Percentiles rank a stretch among this genome's conserved stretches.
Conservation (phyloP, 2,797 vertebrate genomes). For the Neoniphon sammara region DNA sequence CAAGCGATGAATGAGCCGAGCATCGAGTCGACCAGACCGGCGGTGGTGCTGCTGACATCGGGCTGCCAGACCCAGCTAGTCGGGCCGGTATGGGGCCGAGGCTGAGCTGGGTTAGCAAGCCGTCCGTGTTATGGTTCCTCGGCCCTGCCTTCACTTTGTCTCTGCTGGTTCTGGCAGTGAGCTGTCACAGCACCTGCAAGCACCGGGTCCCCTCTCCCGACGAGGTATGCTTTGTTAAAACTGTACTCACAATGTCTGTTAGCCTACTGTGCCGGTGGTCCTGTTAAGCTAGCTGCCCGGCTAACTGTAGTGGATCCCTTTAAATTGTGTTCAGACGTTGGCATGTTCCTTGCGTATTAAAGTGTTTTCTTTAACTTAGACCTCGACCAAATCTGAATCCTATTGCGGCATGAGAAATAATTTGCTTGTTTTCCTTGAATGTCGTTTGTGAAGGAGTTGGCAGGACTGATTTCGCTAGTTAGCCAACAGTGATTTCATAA, state of each 20-base stretch:
- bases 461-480: neutral
- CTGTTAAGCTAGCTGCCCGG: conserved; percentile 22
- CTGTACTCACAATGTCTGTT: too few relatives aligned
- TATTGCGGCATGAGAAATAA: neutral
- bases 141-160: conserved; percentile 55
- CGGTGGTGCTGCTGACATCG: conserved; percentile 59
- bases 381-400: accelerated
- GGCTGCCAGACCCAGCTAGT: conserved; percentile 50
- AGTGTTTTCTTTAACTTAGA: neutral
- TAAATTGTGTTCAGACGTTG: too few relatives aligned
- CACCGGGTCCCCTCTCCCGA: conserved; percentile 73
- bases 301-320: neutral
- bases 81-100: conserved; percentile 76
- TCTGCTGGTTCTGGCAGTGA: conserved; percentile 58
- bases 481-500: too few relatives aligned
- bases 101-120: conserved; percentile 67
- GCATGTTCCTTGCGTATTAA: neutral
- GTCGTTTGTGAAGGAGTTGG: too few relatives aligned
- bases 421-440: too few relatives aligned
- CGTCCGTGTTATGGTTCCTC: conserved; percentile 61
- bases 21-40: conserved; percentile 59
- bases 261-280: too few relatives aligned
- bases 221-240: conserved; percentile 65
- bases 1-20: conserved; percentile 76
- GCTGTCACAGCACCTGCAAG: conserved; percentile 74